Evolutionary conservation across 2,888 invertebrate genomes (phyloP).

Genomic region (Mamestra brassicae): DNA sequence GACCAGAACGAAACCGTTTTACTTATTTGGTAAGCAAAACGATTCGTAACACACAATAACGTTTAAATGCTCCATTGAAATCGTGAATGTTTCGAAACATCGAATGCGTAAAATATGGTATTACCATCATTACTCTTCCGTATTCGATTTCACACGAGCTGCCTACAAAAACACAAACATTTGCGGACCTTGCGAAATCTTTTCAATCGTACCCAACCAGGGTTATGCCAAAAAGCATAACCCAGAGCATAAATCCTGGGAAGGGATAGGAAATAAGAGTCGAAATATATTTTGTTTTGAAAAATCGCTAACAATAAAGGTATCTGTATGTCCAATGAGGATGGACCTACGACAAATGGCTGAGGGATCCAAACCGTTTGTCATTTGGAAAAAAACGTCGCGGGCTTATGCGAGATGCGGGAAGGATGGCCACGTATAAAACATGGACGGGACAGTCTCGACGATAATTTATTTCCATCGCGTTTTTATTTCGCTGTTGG

Average conservation of each 20-base stretch:
- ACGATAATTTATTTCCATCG: constrained; percentile 53
- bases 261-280: constrained; percentile 71
- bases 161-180: constrained; percentile 48
- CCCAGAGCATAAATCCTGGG: constrained; percentile 72
- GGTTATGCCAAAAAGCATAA: constrained; percentile 61
- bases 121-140: constrained; percentile 62
- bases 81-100: constrained; percentile 50
- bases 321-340: constrained; percentile 73
- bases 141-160: constrained; percentile 53
- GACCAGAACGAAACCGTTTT: constrained; percentile 32
- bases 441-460: constrained; percentile 43
- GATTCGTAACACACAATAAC: constrained; percentile 34
- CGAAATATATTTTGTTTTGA: constrained; percentile 84
- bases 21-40: constrained; percentile 31
- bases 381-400: constrained; percentile 76
- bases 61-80: constrained; percentile 48
- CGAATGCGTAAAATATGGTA: constrained; percentile 39
- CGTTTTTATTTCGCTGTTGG: constrained; percentile 44
- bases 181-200: constrained; percentile 48
- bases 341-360: constrained; percentile 76
- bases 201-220: constrained; percentile 49
- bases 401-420: constrained; percentile 60
- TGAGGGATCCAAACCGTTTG: constrained; percentile 78
- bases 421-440: constrained; percentile 56
- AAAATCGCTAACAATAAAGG: constrained; percentile 83